Conservation (phyloP, 2,888 invertebrate species). For the Lasioglossum zephyrum region DNA sequence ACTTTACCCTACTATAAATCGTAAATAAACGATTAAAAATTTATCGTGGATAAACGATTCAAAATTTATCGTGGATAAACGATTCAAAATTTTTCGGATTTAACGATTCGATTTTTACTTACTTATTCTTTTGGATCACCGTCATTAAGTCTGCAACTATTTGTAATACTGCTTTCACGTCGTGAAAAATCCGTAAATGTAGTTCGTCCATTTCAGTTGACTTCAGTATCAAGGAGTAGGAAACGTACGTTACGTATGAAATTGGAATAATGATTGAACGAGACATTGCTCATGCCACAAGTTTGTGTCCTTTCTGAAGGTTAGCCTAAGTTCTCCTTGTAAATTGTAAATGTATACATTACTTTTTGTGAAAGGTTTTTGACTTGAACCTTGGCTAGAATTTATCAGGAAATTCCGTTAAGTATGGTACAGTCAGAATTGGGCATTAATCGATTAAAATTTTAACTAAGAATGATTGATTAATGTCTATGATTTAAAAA, state of each 20-base stretch:
- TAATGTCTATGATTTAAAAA: too few relatives aligned
- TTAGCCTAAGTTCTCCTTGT: conserved; percentile 22
- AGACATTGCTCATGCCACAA: neutral
- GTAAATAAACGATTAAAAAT: too few relatives aligned
- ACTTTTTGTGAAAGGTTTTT: neutral
- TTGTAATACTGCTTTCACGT: neutral
- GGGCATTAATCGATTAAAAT: too few relatives aligned
- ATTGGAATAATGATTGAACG: neutral
- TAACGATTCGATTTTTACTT: too few relatives aligned
- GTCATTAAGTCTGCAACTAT: too few relatives aligned
- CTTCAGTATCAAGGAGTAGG: neutral
- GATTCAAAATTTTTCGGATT: too few relatives aligned
- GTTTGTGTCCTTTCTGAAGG: conserved; percentile 42
- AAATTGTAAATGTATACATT: neutral
- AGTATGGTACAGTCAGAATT: neutral
- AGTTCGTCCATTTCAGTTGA: conserved; percentile 19
- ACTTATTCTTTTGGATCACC: too few relatives aligned
- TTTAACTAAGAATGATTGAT: too few relatives aligned
- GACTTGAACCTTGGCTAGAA: neutral
- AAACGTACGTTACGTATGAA: neutral
- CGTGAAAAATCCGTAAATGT: neutral
- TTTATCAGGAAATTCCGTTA: neutral
- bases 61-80: too few relatives aligned
- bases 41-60: too few relatives aligned
- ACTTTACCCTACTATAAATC: too few relatives aligned